Evolutionary conservation across 2,888 invertebrate species (phyloP), one percentile per base, ranked within the genome.

Genomic region (Drosophila meridionalis): DNA sequence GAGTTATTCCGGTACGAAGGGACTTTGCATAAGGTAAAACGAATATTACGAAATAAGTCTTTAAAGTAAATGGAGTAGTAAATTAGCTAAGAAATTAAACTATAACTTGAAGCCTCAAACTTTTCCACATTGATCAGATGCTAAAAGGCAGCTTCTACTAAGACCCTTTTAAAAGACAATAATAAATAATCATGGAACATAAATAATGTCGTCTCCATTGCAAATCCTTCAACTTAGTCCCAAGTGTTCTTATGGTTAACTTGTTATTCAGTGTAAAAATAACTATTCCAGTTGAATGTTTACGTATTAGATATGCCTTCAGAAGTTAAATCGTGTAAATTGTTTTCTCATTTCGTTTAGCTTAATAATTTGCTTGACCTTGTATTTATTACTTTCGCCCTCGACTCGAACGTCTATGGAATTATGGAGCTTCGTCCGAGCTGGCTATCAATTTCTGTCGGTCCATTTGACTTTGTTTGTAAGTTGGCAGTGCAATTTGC

Each of bases 391-490:
- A 52, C 2, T 11, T 52, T 34, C 20, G n/a, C 20, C 2, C 11
- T 52, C 3, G 20, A 34, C 20, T 34, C 14, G 11, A 20, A n/a
- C 30, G 30, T n/a, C n/a, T n/a, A 2, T 20, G 6, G 30, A 34
- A 52, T 12, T 34, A 11, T 20, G 20, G 20, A 11, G 32, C 20
- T 52, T 34, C 20, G 6, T 2, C 3, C 58, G 72, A 68, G 52
- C 57, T 20, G 43, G 47, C 58, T 68, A 73, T 76, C 28, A 76
- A 50, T 61, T 76, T 36, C 20, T 47, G 3, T 32, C 30, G 67
- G 32, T 50, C 63, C 40, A 72, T 55, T 71, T 66, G 56, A 52
- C 47, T 36, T 40, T 66, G n/a, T 40, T 52, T 50, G 38, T 14
- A 42, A 32, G 52, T 50, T 57, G 65, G 53, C 34, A 56, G 48